Evolutionary conservation across 1,140 invertebrate species (phyloP).

Genomic region (Listronotus oregonensis): DNA sequence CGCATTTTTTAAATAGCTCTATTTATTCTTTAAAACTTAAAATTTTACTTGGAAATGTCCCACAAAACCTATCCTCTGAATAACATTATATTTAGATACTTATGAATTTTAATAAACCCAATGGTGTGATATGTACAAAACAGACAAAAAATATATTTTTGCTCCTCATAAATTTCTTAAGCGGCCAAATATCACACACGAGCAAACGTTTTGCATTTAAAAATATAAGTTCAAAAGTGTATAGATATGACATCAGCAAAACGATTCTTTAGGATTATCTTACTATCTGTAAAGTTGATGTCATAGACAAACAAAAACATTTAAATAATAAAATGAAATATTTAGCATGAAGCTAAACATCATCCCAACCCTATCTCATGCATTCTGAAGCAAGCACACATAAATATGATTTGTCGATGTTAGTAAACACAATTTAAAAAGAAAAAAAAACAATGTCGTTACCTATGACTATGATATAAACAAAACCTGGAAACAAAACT

Average conservation of each 20-base stretch:
- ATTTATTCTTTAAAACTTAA: too few relatives aligned
- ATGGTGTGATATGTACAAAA: too few relatives aligned
- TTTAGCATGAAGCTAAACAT: slow-evolving; percentile 33
- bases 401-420: slow-evolving; percentile 39
- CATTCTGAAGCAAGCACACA: slow-evolving; percentile 49
- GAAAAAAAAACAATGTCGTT: slow-evolving; percentile 41
- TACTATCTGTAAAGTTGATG: neutral
- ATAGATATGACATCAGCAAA: slow-evolving; percentile 4
- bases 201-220: too few relatives aligned
- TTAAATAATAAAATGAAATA: slow-evolving; percentile 6
- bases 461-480: slow-evolving; percentile 43
- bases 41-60: too few relatives aligned
- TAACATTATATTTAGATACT: too few relatives aligned
- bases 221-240: neutral
- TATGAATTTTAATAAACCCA: too few relatives aligned
- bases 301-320: neutral
- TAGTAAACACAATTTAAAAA: slow-evolving; percentile 40
- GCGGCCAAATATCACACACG: too few relatives aligned
- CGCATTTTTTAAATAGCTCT: too few relatives aligned
- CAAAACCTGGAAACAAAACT: slow-evolving; percentile 49
- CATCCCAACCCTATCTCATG: slow-evolving; percentile 46
- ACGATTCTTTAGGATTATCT: neutral
- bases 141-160: too few relatives aligned
- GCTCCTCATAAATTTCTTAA: too few relatives aligned
- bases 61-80: too few relatives aligned